Conservation (phyloP, 2,797 vertebrate genomes). For the Eupleurogrammus muticus region DNA sequence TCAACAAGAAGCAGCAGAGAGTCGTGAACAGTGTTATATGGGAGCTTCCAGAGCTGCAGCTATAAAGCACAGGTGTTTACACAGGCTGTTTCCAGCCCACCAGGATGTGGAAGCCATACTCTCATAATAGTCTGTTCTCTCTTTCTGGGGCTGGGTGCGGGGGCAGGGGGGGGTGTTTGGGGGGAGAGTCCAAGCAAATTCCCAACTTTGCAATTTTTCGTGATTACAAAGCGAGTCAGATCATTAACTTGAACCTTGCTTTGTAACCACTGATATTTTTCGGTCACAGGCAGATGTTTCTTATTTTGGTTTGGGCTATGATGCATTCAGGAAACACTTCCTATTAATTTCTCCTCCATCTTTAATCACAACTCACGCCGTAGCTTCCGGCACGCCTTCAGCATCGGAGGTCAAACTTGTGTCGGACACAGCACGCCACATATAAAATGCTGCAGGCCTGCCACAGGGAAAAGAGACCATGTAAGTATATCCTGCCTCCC, state of each 20-base stretch:
- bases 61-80: constrained; percentile 5
- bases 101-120: no score
- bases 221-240: no score
- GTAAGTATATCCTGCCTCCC: no score
- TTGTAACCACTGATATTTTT: background rate
- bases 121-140: background rate
- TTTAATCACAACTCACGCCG: background rate
- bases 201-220: background rate
- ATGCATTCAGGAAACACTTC: background rate
- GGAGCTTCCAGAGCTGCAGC: background rate
- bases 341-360: background rate
- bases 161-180: no score
- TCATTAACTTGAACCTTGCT: background rate
- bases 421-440: no score
- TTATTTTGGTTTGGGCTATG: background rate
- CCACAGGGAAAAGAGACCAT: no score
- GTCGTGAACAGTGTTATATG: constrained; percentile 1
- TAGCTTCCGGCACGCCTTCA: no score
- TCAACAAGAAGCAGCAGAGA: constrained; percentile 4
- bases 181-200: background rate
- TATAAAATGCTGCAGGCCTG: background rate
- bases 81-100: background rate
- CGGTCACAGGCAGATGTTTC: background rate
- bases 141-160: no score
- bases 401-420: background rate